Conservation (phyloP, 2,888 invertebrate genomes). For the Hirtodrosophila alboralis region DNA sequence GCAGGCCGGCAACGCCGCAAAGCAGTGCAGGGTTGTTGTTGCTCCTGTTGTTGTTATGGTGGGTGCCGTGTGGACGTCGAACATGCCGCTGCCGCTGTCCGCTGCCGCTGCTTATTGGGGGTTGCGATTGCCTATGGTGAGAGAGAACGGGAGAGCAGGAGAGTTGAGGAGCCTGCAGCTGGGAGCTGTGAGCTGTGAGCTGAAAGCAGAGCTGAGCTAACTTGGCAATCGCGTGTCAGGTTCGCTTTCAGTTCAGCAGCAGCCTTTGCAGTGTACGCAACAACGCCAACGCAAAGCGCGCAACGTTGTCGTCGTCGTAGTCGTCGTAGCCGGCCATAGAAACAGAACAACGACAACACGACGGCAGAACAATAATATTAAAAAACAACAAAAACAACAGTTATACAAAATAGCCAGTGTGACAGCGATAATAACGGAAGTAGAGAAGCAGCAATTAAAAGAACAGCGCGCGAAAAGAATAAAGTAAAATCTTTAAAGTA, state of each 20-base stretch:
- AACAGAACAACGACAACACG: constrained; percentile 45
- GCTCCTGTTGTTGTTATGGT: constrained; percentile 32
- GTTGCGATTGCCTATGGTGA: constrained; percentile 51
- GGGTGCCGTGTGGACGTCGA: constrained; percentile 48
- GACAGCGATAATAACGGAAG: constrained; percentile 24
- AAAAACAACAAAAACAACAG: constrained; percentile 13
- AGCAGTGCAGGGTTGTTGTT: constrained; percentile 39
- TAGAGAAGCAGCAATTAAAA: constrained; percentile 15
- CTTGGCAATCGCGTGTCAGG: constrained; percentile 59
- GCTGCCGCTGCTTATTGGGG: constrained; percentile 39
- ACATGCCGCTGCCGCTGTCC: constrained; percentile 30
- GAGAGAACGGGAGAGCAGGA: neutral
- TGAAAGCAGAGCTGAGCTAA: constrained; percentile 29
- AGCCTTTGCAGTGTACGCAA: constrained; percentile 74
- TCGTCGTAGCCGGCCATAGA: constrained; percentile 51
- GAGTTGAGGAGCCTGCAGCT: constrained; percentile 28
- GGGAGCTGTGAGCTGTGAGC: constrained; percentile 13
- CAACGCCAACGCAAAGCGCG: constrained; percentile 54
- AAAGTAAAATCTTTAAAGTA: constrained; percentile 3
- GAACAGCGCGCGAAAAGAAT: constrained; percentile 43
- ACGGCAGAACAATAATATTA: constrained; percentile 37
- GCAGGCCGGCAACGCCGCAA: constrained; percentile 53
- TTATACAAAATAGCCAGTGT: constrained; percentile 3
- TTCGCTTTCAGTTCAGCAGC: constrained; percentile 74
- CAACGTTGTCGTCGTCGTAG: constrained; percentile 41